These are phyloP conservation scores for crab-eating macaque (Macaca fascicularis) DNA, from an alignment of 2,113 vertebrate species.

Conservation along the genomic window DNA sequence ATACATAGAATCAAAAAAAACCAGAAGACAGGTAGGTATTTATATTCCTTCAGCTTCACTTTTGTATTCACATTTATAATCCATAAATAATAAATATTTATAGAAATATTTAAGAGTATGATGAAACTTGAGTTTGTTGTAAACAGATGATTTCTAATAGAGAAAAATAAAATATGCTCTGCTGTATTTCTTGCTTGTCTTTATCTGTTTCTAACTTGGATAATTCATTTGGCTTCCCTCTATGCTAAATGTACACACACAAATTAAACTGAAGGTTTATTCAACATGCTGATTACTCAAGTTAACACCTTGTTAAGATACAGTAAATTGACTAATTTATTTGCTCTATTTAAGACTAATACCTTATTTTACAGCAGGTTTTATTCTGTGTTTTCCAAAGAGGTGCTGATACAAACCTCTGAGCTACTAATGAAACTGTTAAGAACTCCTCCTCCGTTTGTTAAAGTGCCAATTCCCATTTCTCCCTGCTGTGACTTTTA, in stretches of 20 bases:
- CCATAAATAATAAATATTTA: neutral
- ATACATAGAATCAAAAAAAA: neutral
- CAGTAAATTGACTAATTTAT: neutral
- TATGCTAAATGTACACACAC: neutral
- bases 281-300: neutral
- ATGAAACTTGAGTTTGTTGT: neutral
- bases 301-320: constrained; percentile 32
- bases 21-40: neutral
- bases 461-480: neutral
- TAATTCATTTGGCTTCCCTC: neutral
- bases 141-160: neutral
- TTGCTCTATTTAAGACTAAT: neutral
- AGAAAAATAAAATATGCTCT: neutral
- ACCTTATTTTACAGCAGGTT: neutral
- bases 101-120: neutral
- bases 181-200: neutral
- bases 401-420: neutral
- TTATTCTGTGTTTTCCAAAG: constrained; percentile 12
- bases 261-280: constrained; percentile 6
- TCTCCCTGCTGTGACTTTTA: constrained; percentile 11
- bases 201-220: neutral
- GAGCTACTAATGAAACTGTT: neutral
- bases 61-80: neutral
- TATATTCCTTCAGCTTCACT: neutral
- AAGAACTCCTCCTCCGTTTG: neutral